phyloP scores from a whole-genome alignment of 2,113 vertebrate genomes.

The Aegotheles bennettii region DNA sequence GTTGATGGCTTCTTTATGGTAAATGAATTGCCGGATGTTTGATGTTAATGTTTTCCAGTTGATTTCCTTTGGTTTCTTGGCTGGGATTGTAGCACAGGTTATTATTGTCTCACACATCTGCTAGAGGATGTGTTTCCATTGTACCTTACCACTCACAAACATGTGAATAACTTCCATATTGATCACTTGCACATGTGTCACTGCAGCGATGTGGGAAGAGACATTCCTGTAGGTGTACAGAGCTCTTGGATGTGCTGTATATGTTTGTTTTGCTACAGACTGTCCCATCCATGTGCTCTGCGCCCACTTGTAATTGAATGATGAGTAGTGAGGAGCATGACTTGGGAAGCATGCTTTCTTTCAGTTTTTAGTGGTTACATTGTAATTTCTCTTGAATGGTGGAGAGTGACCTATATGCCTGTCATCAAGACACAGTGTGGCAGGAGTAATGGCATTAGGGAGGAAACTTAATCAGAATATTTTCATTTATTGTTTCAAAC shows the following conservation, averaged over 20 bases:
- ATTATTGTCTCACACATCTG: constrained; percentile 3
- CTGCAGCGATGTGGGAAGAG: background rate
- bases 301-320: background rate
- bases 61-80: constrained; percentile 39
- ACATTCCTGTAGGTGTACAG: background rate
- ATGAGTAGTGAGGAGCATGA: background rate
- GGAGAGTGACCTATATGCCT: background rate
- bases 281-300: background rate
- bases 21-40: constrained; percentile 35
- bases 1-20: background rate
- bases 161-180: background rate
- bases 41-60: constrained; percentile 34
- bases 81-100: background rate
- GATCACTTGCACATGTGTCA: background rate
- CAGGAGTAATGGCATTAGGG: background rate
- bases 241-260: background rate
- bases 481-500: background rate
- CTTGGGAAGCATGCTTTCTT: background rate
- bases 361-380: background rate
- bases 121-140: constrained; percentile 6
- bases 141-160: background rate
- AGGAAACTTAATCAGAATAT: background rate
- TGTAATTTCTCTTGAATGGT: background rate
- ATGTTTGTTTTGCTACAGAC: background rate
- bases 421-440: background rate